phyloP scores from a whole-genome alignment of 2,797 vertebrate genomes.

The Octomys mimax region DNA sequence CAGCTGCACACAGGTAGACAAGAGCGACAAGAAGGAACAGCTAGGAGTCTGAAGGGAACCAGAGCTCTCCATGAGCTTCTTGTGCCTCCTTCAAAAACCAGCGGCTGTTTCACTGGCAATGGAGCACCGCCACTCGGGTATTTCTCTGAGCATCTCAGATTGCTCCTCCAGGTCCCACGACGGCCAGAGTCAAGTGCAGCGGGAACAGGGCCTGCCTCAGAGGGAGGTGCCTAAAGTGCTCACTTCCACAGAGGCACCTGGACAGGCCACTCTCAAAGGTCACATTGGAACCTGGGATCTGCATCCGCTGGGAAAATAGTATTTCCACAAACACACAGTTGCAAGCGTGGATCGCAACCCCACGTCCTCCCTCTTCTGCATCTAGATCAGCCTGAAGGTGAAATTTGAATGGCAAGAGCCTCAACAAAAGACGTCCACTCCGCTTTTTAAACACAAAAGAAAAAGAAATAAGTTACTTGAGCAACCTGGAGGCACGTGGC shows the following conservation, averaged over 20 bases:
- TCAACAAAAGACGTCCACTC: conserved; percentile 40
- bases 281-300: background rate
- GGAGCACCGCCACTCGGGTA: background rate
- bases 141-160: background rate
- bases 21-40: background rate
- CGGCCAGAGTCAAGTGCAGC: background rate
- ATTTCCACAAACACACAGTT: background rate
- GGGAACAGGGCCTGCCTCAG: background rate
- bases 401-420: conserved; percentile 43
- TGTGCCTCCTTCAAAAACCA: conserved; percentile 13
- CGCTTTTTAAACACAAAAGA: background rate
- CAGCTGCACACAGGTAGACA: background rate
- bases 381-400: background rate
- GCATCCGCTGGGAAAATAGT: background rate
- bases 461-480: background rate
- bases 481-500: background rate
- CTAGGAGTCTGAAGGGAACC: background rate
- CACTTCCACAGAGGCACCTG: background rate
- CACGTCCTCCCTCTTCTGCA: background rate
- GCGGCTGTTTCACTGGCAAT: background rate
- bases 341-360: background rate
- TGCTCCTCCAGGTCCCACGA: background rate
- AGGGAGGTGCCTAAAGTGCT: background rate
- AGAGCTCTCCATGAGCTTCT: background rate
- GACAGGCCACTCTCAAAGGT: conserved; percentile 3